Percentiles rank a stretch among this genome's conserved stretches.
These are phyloP conservation scores for Candoia aspera DNA, from an alignment of 2,113 vertebrate genomes.

Conservation along the genomic window DNA sequence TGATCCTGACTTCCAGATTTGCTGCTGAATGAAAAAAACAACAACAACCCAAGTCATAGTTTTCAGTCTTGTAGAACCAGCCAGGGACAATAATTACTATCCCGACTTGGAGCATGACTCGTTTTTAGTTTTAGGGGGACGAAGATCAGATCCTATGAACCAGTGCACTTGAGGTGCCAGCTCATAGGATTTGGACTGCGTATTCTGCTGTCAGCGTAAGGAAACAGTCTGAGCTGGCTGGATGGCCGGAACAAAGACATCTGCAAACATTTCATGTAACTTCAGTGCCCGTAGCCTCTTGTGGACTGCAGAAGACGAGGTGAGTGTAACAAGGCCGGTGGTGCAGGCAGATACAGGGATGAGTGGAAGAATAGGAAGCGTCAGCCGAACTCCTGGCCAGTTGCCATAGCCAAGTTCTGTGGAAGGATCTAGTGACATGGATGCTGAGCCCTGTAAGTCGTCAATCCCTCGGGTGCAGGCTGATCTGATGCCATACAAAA, in stretches of 20 bases:
- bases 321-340: not conserved
- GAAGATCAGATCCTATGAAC: not conserved
- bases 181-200: not conserved
- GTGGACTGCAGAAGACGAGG: not conserved
- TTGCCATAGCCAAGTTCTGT: not conserved
- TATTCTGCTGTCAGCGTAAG: not conserved
- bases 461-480: not conserved
- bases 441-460: not conserved
- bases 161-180: not conserved
- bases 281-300: not conserved
- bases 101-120: not conserved
- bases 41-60: not conserved
- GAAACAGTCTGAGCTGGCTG: not conserved
- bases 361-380: not conserved
- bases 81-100: not conserved
- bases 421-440: not conserved
- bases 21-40: not conserved
- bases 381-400: not conserved
- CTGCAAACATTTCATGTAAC: no score
- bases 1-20: not conserved
- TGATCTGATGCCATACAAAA: not conserved
- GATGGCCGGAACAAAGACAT: not conserved
- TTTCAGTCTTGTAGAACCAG: not conserved
- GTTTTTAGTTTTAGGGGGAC: not conserved
- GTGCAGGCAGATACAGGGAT: not conserved